phyloP scores from a whole-genome alignment of 2,797 vertebrate genomes.

The Ceyx erithaca region DNA sequence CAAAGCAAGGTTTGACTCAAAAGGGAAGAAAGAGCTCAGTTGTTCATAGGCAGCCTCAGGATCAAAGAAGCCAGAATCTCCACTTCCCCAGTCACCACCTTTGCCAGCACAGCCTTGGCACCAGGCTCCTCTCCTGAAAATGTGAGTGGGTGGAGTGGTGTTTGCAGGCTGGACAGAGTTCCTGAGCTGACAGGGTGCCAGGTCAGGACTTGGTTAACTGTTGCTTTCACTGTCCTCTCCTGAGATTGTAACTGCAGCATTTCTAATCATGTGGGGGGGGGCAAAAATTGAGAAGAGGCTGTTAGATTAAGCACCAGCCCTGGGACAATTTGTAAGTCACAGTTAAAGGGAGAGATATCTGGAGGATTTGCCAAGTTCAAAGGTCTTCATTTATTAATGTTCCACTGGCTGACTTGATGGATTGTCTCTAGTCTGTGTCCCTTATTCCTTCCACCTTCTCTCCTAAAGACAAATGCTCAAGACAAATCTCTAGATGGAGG shows the following conservation, averaged over 20 bases:
- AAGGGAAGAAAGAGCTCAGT: background rate
- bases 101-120: background rate
- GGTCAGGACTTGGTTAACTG: background rate
- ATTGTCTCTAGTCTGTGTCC: background rate
- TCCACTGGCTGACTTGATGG: conserved; percentile 38
- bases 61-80: conserved; percentile 20
- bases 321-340: background rate
- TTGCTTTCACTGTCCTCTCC: background rate
- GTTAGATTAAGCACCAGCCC: conserved; percentile 15
- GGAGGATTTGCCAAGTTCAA: conserved; percentile 49
- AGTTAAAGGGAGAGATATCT: conserved; percentile 6
- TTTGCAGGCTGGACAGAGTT: conserved; percentile 57
- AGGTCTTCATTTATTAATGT: conserved; percentile 56
- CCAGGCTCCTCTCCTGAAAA: conserved; percentile 15
- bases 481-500: conserved; percentile 37
- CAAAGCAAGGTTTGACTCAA: conserved; percentile 27
- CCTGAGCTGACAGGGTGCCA: conserved; percentile 22
- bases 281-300: background rate
- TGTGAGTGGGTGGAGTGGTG: conserved; percentile 31
- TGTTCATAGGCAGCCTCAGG: conserved; percentile 29
- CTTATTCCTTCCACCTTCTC: conserved; percentile 26
- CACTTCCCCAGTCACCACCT: background rate
- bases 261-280: background rate
- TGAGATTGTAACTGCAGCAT: background rate
- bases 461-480: conserved; percentile 51